phyloP scores from a whole-genome alignment of 92 coral and sea anemone genomes.

The Umimayanthus kanabou region DNA sequence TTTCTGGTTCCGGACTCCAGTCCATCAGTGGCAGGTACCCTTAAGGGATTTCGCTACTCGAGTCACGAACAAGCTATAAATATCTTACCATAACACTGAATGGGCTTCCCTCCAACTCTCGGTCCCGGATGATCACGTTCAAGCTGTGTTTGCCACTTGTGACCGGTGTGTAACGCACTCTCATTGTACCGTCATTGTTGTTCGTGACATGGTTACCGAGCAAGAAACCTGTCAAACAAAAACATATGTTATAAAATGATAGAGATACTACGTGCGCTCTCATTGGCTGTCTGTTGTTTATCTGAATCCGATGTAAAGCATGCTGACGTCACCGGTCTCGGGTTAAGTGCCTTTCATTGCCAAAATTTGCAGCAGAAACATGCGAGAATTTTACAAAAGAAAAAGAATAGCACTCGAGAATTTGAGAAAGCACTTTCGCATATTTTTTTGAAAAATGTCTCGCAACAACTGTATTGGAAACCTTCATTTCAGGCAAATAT shows the following conservation, averaged over 20 bases:
- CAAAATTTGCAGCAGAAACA: too few relatives aligned
- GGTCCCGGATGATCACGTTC: conserved; percentile 63
- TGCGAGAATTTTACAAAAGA: too few relatives aligned
- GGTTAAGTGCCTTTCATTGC: too few relatives aligned
- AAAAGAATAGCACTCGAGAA: too few relatives aligned
- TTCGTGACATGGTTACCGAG: conserved; percentile 83
- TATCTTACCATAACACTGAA: conserved; percentile 58
- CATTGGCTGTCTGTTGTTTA: background rate
- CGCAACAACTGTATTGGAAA: too few relatives aligned
- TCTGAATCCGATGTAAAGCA: too few relatives aligned
- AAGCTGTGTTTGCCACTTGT: conserved; percentile 77
- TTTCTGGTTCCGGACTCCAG: background rate
- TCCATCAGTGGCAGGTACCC: background rate
- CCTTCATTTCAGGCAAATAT: too few relatives aligned
- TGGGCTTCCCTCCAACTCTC: conserved; percentile 77
- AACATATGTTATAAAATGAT: too few relatives aligned
- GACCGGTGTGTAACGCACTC: conserved; percentile 91
- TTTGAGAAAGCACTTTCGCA: too few relatives aligned
- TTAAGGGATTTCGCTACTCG: background rate
- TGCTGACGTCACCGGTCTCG: too few relatives aligned
- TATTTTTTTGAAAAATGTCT: too few relatives aligned
- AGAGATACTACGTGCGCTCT: background rate
- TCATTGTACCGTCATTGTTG: conserved; percentile 73
- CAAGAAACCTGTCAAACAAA: conserved; percentile 58
- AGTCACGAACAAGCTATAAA: background rate